Conservation (phyloP, 2,113 vertebrate species). For the Chaenogobius annularis region DNA sequence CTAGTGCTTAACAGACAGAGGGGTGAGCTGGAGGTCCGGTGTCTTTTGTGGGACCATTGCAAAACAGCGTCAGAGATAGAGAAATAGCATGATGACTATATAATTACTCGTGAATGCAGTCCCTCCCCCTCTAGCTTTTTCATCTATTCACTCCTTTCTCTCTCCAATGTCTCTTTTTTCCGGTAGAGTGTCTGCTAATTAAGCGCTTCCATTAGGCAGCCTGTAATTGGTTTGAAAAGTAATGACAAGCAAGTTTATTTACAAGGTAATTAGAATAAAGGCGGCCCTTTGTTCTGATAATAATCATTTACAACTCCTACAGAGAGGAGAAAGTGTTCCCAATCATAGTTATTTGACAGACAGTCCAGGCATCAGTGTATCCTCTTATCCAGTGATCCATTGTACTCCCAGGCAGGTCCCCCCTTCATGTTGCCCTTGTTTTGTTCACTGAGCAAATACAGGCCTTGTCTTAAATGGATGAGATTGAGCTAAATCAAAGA, state of each 20-base stretch:
- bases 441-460: slow-evolving; percentile 58
- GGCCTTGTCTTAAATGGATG: slow-evolving; percentile 63
- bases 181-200: slow-evolving; percentile 81
- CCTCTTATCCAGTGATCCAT: slow-evolving; percentile 52
- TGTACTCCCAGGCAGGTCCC: slow-evolving; percentile 33
- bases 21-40: slow-evolving; percentile 52
- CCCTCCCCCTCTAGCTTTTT: slow-evolving; percentile 52
- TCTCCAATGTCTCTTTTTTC: slow-evolving; percentile 52
- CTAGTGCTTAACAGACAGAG: slow-evolving; percentile 60
- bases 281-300: slow-evolving; percentile 77
- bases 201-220: slow-evolving; percentile 83
- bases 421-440: slow-evolving; percentile 42
- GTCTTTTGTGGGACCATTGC: slow-evolving; percentile 63
- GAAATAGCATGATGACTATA: slow-evolving; percentile 63
- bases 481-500: slow-evolving; percentile 65
- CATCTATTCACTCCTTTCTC: slow-evolving; percentile 61
- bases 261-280: slow-evolving; percentile 85
- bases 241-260: slow-evolving; percentile 87
- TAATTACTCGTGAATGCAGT: slow-evolving; percentile 72
- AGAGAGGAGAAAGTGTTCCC: slow-evolving; percentile 27
- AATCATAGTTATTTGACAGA: slow-evolving; percentile 58
- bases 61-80: slow-evolving; percentile 53
- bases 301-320: slow-evolving; percentile 75
- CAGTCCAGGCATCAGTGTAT: slow-evolving; percentile 53
- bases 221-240: slow-evolving; percentile 85